phyloP scores from a whole-genome alignment of 2,113 vertebrate species.

The Aramus guarauna region DNA sequence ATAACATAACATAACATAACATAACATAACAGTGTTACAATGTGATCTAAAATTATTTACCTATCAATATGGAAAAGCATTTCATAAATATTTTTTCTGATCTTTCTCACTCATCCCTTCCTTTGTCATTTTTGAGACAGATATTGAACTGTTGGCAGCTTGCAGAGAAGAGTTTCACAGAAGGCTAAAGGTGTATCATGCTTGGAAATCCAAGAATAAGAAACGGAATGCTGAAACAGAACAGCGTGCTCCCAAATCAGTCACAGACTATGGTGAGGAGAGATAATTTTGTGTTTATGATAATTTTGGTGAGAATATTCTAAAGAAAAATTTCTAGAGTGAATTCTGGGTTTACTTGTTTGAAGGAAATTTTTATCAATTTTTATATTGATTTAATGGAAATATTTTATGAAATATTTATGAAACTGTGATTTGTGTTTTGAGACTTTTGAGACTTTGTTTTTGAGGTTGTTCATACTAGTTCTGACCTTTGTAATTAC shows the following conservation, averaged over 20 bases:
- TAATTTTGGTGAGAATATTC: background rate
- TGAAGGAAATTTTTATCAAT: background rate
- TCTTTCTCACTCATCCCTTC: background rate
- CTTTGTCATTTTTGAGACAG: slow-evolving; percentile 60
- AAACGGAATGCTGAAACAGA: slow-evolving; percentile 90
- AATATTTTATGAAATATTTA: background rate
- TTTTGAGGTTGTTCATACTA: background rate
- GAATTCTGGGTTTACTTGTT: background rate
- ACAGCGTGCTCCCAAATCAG: slow-evolving; percentile 89
- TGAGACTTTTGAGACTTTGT: background rate
- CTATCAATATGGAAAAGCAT: background rate
- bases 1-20: no score
- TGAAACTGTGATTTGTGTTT: background rate
- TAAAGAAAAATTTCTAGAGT: background rate
- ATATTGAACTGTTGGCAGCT: slow-evolving; percentile 93
- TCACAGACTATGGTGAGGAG: slow-evolving; percentile 92
- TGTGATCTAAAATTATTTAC: background rate
- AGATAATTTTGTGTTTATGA: background rate
- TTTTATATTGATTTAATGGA: background rate
- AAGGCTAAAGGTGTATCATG: slow-evolving; percentile 95
- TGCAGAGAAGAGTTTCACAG: slow-evolving; percentile 98
- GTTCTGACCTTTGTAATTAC: background rate
- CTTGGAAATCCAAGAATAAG: slow-evolving; percentile 99
- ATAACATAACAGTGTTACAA: background rate
- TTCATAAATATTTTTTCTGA: slow-evolving; percentile 6